Evolutionary conservation across 2,888 invertebrate genomes (phyloP), one percentile per base, ranked within the genome.

Genomic region (Himalopsyche kuldschensis): DNA sequence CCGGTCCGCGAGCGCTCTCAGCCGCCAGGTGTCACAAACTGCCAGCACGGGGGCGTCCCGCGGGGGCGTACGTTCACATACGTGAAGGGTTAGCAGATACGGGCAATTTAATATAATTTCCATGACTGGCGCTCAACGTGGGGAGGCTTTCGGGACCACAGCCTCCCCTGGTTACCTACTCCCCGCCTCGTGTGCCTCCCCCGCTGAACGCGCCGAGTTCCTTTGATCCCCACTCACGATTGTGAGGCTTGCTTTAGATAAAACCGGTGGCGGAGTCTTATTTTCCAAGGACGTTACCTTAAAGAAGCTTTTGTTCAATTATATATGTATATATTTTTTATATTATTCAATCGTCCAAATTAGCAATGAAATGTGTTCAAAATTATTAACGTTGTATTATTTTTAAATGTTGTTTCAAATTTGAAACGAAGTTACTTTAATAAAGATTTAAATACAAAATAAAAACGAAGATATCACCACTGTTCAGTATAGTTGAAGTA

Each of bases 141-240:
- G 78, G 79, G 84, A 78, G 85, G 85, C 75, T 84, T 84, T 82
- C 69, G 79, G 82, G 80, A 80, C 84, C 75, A 31, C 80, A 75
- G 41, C 32, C 35, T 55, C 46, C 80, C 78, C 82, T 80, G 80
- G 47, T 32, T 30, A 32, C 79, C 48, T 81, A 63, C 80, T 46
- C 32, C 80, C 31, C 5, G n/a, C 30, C 32, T n/a, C 15, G 4
- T 20, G 55, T 55, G 47, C 24, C 55, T 79, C 24, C 35, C 31
- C 32, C 81, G 69, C 77, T 46, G 24, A 20, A 79, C 83, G 63
- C 78, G 78, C 77, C 63, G 82, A 84, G 82, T 82, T 82, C 79
- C 85, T 85, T 85, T 85, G 86, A 86, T 86, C 86, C 86, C 82
- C 85, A 85, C 84, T 86, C 86, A 85, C 84, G 86, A 86, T 85